Evolutionary conservation across 2,113 vertebrate genomes (phyloP), one percentile per base, ranked within the genome.

Genomic region (Oenanthe oenanthe): DNA sequence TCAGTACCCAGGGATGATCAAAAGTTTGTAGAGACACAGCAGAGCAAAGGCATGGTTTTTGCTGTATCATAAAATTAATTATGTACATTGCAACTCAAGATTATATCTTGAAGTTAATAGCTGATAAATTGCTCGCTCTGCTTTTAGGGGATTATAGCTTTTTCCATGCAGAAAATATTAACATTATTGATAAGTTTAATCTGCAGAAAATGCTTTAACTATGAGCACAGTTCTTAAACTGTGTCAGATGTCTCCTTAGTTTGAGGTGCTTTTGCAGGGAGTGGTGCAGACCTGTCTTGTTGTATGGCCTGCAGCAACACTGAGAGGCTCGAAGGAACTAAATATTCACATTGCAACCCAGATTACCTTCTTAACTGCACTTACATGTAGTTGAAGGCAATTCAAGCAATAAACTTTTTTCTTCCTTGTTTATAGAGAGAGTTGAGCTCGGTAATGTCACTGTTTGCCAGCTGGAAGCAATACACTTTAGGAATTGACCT

Each of bases 401-500:
- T 85, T 83, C 56, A 67, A 47, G 71, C 65, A 36, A 75, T 78
- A 53, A 71, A 80, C 8, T 14, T 36, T 45, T 67, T 65, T 68
- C 29, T 9, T 25, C 60, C 45, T 32, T 92, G 38, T 94, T 96
- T 92, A 60, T 57, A 63, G 16, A 93, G 85, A 72, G 58, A 77
- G 86, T 72, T 79, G 75, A 93, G 84, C 71, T 67, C 75, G 47
- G 66, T 81, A 58, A 66, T 80, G 73, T 89, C 80, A 53, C 51
- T 2, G 2, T 89, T 90, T 88, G 57, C 92, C 95, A 91, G 75
- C 73, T 94, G 90, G 95, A 74, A 89, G 54, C 88, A 93, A 73
- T 76, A 51, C 56, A 62, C 50, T 86, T 97, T 62, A 95, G 74
- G 76, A 95, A 71, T 40, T 95, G 84, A 95, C 81, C 92, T 96